Percentiles rank a stretch among this genome's conserved stretches.
Conservation (phyloP, 2,888 invertebrate genomes). For the Himalopsyche japonica region DNA sequence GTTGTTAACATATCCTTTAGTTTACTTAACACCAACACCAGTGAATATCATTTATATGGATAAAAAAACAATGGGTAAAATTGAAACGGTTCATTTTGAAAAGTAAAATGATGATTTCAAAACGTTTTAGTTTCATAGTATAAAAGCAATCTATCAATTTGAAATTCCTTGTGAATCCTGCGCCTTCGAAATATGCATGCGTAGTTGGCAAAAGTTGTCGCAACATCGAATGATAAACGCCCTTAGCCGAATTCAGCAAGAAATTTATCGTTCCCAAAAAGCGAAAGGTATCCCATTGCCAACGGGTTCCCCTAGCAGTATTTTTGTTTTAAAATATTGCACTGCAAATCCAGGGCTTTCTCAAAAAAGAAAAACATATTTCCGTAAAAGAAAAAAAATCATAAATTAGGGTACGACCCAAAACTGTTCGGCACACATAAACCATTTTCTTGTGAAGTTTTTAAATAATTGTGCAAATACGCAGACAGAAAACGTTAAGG, state of each 20-base stretch:
- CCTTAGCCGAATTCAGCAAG: neutral
- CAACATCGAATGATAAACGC: neutral
- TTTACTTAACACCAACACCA: too few relatives aligned
- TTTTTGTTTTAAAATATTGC: slow-evolving; percentile 34
- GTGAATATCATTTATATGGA: too few relatives aligned
- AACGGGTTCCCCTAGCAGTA: slow-evolving; percentile 13
- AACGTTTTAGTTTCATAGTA: too few relatives aligned
- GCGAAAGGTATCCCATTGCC: slow-evolving; percentile 25
- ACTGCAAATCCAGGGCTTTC: slow-evolving; percentile 31
- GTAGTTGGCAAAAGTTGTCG: neutral
- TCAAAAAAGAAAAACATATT: slow-evolving; percentile 21
- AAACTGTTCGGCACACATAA: slow-evolving; percentile 35
- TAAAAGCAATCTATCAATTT: neutral
- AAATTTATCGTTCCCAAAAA: slow-evolving; percentile 28
- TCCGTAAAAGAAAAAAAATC: slow-evolving; percentile 17
- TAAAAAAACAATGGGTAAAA: too few relatives aligned
- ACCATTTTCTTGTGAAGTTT: slow-evolving; percentile 25
- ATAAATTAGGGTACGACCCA: slow-evolving; percentile 36
- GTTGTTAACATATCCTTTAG: too few relatives aligned
- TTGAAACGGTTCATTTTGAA: too few relatives aligned
- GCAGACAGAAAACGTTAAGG: slow-evolving; percentile 13
- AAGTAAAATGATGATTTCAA: too few relatives aligned
- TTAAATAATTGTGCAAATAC: slow-evolving; percentile 28
- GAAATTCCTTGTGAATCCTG: neutral
- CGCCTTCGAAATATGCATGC: neutral